Conservation (phyloP, 92 coral and sea anemone genomes). For the Bergia sp. region DNA sequence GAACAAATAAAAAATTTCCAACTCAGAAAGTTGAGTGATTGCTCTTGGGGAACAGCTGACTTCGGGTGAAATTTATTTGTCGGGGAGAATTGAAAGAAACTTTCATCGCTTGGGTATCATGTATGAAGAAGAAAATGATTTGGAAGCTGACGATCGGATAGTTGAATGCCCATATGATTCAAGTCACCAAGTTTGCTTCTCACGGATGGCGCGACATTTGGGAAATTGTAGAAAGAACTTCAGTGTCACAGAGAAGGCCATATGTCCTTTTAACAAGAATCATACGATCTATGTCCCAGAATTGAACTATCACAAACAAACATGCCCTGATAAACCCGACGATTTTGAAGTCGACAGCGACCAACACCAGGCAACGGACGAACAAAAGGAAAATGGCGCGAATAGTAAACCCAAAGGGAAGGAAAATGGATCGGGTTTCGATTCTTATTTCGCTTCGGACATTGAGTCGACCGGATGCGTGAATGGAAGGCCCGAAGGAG, state of each 20-base stretch:
- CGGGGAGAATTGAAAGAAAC: slow-evolving; percentile 79
- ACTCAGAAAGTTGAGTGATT: slow-evolving; percentile 89
- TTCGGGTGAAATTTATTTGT: slow-evolving; percentile 70
- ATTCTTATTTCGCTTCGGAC: slow-evolving; percentile 60
- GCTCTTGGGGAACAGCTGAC: slow-evolving; percentile 94
- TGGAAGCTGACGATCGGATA: slow-evolving; percentile 73
- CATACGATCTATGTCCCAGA: slow-evolving; percentile 81
- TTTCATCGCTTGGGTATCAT: slow-evolving; percentile 68
- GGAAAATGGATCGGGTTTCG: slow-evolving; percentile 43
- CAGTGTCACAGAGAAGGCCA: slow-evolving; percentile 77
- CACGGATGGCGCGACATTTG: slow-evolving; percentile 82
- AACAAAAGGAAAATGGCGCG: slow-evolving; percentile 52
- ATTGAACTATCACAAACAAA: slow-evolving; percentile 73
- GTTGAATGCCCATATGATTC: slow-evolving; percentile 81
- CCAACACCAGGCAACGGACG: neutral
- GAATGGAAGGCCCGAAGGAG: slow-evolving; percentile 82
- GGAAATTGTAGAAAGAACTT: slow-evolving; percentile 80
- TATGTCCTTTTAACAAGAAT: slow-evolving; percentile 88
- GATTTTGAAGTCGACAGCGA: slow-evolving; percentile 43
- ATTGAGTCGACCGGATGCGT: slow-evolving; percentile 84
- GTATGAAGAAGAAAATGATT: slow-evolving; percentile 83
- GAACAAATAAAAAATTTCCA: slow-evolving; percentile 88
- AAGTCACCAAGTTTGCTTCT: slow-evolving; percentile 70
- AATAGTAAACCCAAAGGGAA: slow-evolving; percentile 42
- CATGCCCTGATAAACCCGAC: slow-evolving; percentile 66